Percentiles rank a stretch among this genome's conserved stretches.
Conservation (phyloP, 1,140 invertebrate genomes). For the Drosophila melanica region DNA sequence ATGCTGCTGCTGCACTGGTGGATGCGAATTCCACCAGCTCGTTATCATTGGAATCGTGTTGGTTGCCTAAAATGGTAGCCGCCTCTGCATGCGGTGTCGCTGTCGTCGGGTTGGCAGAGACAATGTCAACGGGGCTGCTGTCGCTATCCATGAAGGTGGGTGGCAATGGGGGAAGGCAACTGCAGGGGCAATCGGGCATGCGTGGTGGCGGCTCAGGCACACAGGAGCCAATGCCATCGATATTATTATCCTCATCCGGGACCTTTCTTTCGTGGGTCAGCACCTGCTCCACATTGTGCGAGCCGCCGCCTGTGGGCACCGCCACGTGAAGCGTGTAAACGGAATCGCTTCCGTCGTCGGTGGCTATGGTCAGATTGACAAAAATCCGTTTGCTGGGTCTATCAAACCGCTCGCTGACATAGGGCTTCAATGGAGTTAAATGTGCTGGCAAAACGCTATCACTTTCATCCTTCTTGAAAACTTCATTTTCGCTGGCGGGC, state of each 20-base stretch:
- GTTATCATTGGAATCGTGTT: slow-evolving; percentile 17
- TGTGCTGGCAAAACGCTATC: slow-evolving; percentile 15
- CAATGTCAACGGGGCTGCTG: slow-evolving; percentile 47
- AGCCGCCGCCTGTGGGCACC: slow-evolving; percentile 67
- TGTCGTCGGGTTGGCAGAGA: slow-evolving; percentile 35
- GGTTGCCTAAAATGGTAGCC: slow-evolving; percentile 38
- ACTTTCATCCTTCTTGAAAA: slow-evolving; percentile 44
- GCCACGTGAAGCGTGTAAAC: slow-evolving; percentile 82
- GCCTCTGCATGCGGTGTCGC: slow-evolving; percentile 33
- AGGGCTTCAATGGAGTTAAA: slow-evolving; percentile 59
- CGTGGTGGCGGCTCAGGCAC: slow-evolving; percentile 77
- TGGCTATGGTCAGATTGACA: slow-evolving; percentile 80
- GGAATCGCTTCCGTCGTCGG: slow-evolving; percentile 74
- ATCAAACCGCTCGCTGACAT: slow-evolving; percentile 70
- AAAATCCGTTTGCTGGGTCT: slow-evolving; percentile 68
- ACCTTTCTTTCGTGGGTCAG: slow-evolving; percentile 61
- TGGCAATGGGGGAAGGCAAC: slow-evolving; percentile 46
- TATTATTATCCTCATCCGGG: slow-evolving; percentile 25
- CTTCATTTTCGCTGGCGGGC: slow-evolving; percentile 60
- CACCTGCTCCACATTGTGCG: slow-evolving; percentile 66
- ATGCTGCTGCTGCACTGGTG: neutral
- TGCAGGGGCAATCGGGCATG: slow-evolving; percentile 81
- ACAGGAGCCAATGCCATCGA: slow-evolving; percentile 50
- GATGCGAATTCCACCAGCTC: slow-evolving; percentile 10
- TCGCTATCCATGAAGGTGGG: slow-evolving; percentile 6